A percentile compares a stretch with the other conserved stretches of the same genome.
Conservation (phyloP, 2,797 vertebrate species). For the Buphagus erythrorhynchus region DNA sequence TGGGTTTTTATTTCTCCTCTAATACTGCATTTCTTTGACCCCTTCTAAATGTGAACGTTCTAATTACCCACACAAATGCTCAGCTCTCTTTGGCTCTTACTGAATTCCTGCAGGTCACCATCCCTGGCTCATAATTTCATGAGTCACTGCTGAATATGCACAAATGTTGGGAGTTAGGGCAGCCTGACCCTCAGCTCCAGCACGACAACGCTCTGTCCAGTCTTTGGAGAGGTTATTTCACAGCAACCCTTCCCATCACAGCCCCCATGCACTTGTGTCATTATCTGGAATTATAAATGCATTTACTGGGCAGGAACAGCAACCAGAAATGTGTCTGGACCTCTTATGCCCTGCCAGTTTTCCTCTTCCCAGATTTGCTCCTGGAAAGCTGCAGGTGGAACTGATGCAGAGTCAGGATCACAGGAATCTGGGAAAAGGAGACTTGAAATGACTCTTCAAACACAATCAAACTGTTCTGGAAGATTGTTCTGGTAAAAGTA, state of each 20-base stretch:
- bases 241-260: not conserved
- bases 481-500: not conserved
- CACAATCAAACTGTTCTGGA: not conserved
- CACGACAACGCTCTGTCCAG: not conserved
- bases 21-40: not conserved
- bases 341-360: not conserved
- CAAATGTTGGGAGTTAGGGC: not conserved
- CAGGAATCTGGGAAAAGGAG: not conserved
- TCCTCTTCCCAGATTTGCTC: not conserved
- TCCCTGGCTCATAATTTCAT: constrained; percentile 19
- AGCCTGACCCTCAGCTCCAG: constrained; percentile 30
- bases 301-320: not conserved
- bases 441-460: not conserved
- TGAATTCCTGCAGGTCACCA: constrained; percentile 40
- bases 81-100: not conserved
- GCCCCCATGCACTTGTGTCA: not conserved
- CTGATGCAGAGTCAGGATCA: not conserved
- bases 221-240: not conserved
- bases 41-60: not conserved
- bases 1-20: not conserved
- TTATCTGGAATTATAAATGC: not conserved
- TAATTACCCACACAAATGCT: not conserved
- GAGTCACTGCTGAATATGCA: constrained; percentile 55
- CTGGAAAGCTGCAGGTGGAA: not conserved
- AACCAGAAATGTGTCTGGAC: not conserved